Base-by-base conservation (phyloP, 2,113 vertebrate genomes). In the Atherinomorus stipes region DNA sequence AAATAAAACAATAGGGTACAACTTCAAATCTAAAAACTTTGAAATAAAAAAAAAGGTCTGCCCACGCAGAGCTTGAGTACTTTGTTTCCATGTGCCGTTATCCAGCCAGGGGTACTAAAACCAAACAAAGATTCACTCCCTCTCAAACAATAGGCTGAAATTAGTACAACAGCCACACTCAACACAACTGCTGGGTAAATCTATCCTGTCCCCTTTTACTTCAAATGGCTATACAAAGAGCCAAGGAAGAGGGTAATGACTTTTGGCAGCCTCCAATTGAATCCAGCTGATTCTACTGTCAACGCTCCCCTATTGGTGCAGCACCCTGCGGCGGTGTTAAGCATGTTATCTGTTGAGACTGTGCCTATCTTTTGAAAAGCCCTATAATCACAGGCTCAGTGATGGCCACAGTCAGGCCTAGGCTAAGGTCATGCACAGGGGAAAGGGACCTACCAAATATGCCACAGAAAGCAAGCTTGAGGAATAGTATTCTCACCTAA, bases 341-440 rank as follows among this genome's bases (percentile, higher is more conserved):
- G 82, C 80, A 16, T 45, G 64, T 85, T 84, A 83, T 86, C 86
- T 75, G 76, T 88, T 71, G 64, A 53, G 31, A 57, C 54, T 64
- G 67, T 68, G 78, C 71, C 71, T 79, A 80, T 79, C 74, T 67
- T 88, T 79, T 76, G 63, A 85, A 89, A 86, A 80, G 79, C 75
- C 72, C 81, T 81, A 74, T 90, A 88, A 87, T 89, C 71, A 84
- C 73, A 61, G 76, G 77, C 57, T 89, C 75, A 68, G 76, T 90
- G 37, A 83, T 75, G 37, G 78, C 64, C 56, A 54, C 11, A 21
- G 67, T 78, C 44, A 66, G 77, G 66, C 59, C 52, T 69, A 64
- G 57, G 49, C 44, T 58, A 74, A 79, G 85, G 85, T 88, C 82
- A 88, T 58, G 63, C 63, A 69, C 11, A 0, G 57, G 54, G 60